Conservation (phyloP, 2,888 invertebrate genomes). For the Caenorhabditis japonica region DNA sequence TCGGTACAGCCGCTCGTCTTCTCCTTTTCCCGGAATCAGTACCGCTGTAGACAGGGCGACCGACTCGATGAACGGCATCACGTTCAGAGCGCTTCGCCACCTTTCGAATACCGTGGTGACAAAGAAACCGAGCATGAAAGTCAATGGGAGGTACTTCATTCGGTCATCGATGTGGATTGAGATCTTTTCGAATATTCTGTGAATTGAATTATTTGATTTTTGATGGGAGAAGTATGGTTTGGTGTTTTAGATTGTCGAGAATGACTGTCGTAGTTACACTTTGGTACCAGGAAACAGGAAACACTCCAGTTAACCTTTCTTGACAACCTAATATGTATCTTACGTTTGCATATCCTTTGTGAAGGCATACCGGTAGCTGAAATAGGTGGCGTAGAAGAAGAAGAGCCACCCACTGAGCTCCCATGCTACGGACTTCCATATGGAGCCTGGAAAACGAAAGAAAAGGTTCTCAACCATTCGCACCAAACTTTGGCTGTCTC, state of each 20-base stretch:
- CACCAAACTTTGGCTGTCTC: too few relatives aligned
- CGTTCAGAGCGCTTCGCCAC: conserved; percentile 59
- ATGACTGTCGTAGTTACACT: too few relatives aligned
- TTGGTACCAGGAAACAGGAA: too few relatives aligned
- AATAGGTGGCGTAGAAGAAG: conserved; percentile 59
- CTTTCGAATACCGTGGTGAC: conserved; percentile 67
- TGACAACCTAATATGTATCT: neutral
- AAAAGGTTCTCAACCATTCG: neutral
- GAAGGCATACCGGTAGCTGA: conserved; percentile 60
- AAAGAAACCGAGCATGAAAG: conserved; percentile 71
- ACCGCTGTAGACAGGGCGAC: conserved; percentile 57
- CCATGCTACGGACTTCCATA: conserved; percentile 68
- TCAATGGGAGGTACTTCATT: conserved; percentile 64
- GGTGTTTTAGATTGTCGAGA: neutral
- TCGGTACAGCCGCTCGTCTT: conserved; percentile 50
- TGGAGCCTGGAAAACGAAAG: conserved; percentile 53
- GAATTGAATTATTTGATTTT: neutral
- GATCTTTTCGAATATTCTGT: conserved; percentile 59
- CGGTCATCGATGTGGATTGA: conserved; percentile 58
- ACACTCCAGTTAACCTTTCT: too few relatives aligned
- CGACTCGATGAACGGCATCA: conserved; percentile 62
- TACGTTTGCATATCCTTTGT: conserved; percentile 40
- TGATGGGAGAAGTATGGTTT: neutral
- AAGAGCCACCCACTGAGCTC: conserved; percentile 66
- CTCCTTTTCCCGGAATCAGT: conserved; percentile 53